A percentile compares a stretch with the other conserved stretches of the same genome.
phyloP scores from a whole-genome alignment of 2,113 vertebrate species.

The Ancistrus triradiatus region DNA sequence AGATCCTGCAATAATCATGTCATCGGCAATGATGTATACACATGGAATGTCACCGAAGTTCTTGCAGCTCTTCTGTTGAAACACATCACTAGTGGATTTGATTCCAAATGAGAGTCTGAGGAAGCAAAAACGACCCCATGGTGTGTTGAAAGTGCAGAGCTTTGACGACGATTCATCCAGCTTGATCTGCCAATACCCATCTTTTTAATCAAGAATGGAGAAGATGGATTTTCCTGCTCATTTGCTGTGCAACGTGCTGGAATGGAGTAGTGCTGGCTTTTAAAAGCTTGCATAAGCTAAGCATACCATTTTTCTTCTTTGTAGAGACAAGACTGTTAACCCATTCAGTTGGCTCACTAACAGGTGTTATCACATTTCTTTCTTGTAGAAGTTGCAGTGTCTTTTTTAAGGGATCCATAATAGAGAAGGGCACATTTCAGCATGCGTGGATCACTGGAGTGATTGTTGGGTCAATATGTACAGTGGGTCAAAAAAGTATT shows the following conservation, averaged over 20 bases:
- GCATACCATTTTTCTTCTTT: background rate
- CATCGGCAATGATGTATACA: background rate
- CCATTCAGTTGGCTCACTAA: background rate
- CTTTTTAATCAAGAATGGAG: conserved; percentile 52
- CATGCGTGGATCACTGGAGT: background rate
- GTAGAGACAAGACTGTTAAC: background rate
- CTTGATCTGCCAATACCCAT: conserved; percentile 57
- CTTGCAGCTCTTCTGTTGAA: conserved; percentile 52
- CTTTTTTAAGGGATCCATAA: background rate
- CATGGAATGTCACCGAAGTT: conserved; percentile 49
- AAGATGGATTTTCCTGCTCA: conserved; percentile 50
- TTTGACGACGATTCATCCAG: conserved; percentile 58
- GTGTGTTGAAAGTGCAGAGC: conserved; percentile 54
- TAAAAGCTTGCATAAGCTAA: conserved; percentile 24
- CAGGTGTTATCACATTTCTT: too few species aligned
- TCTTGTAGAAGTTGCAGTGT: background rate
- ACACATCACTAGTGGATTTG: conserved; percentile 50
- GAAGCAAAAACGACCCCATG: conserved; percentile 57
- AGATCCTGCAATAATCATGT: conserved; percentile 7
- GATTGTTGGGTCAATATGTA: too few species aligned
- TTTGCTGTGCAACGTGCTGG: conserved; percentile 38
- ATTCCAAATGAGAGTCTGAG: conserved; percentile 49
- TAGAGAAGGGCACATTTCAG: background rate
- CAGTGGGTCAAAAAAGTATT: too few species aligned
- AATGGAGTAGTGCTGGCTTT: conserved; percentile 44